Percentiles rank a stretch among this genome's conserved stretches.
Evolutionary conservation across 2,113 vertebrate genomes (phyloP).

Genomic region (Pangasianodon gigas): DNA sequence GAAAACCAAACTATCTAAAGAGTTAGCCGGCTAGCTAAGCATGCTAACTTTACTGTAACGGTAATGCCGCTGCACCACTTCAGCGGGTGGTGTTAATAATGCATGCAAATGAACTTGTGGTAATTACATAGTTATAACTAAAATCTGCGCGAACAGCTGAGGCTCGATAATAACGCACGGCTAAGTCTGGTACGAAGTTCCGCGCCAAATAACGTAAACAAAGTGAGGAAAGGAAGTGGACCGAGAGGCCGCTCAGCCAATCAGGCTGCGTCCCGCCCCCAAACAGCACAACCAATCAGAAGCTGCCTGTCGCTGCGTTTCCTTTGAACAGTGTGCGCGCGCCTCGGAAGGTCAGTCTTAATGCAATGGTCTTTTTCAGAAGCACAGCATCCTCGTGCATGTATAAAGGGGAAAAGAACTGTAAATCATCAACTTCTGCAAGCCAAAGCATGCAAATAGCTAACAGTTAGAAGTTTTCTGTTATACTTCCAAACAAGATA

Average conservation of each 20-base stretch:
- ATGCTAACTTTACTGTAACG: not conserved
- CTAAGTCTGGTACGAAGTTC: not conserved
- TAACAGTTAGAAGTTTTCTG: not conserved
- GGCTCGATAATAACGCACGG: too few relatives aligned
- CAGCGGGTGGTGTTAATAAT: not conserved
- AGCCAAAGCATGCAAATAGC: not conserved
- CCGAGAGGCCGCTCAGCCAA: not conserved
- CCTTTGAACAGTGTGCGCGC: not conserved
- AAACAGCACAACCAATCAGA: not conserved
- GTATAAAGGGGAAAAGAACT: not conserved
- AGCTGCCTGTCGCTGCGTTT: not conserved
- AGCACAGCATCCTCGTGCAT: not conserved
- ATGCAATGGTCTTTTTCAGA: not conserved
- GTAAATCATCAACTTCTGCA: not conserved
- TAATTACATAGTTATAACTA: conserved; percentile 15
- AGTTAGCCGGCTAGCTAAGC: not conserved
- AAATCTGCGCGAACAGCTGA: not conserved
- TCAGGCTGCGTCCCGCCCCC: not conserved
- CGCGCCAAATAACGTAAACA: conserved; percentile 4
- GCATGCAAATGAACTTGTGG: not conserved
- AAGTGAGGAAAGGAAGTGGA: not conserved
- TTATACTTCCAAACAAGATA: not conserved
- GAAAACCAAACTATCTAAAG: not conserved
- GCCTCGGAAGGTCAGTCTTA: not conserved
- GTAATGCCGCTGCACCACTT: not conserved